Base-by-base conservation (phyloP, 2,113 vertebrate species). In the Hyaena hyaena region DNA sequence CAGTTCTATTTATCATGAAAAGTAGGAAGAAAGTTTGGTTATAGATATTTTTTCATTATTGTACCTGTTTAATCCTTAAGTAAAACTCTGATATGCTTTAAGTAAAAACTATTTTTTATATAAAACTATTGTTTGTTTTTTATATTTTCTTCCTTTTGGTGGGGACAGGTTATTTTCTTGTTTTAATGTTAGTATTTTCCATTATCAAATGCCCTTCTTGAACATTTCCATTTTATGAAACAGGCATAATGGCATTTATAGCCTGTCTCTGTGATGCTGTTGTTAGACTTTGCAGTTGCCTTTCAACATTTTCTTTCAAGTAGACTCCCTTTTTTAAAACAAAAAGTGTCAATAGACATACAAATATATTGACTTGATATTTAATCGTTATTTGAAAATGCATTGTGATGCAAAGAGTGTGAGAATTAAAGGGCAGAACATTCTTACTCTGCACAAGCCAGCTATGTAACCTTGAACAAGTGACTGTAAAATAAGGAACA, bases 341-440 rank as follows among this genome's bases (percentile, higher is more conserved):
- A 76, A 61, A 79, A 76, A 86, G 14, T 90, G 43, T 80, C 26
- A 95, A 1, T 61, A 76, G 33, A 35, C 79, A 73, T 2, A n/a
- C 24, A 15, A 23, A 50, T 88, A 33, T 68, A 91, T 87, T 88
- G 45, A 14, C 43, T 95, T 95, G 14, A 53, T 97, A 45, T 43
- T 93, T 86, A 65, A 69, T 95, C 39, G 43, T 80, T 88, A 94
- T 87, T 92, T 96, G 53, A 19, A 86, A 91, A 92, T 84, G 74
- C 16, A 55, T 63, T 96, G 12, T 77, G 82, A 71, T 94, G 4
- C 66, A 61, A 97, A 91, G 14, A 35, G 28, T 87, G 4, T 93
- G 83, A 77, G 26, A 84, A 6, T 88, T 83, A 65, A 65, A 94
- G 66, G 93, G 26, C 63, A 85, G 88, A 93, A 77, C 6, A 6